Conservation (phyloP, 2,113 vertebrate genomes). For the Pogona vitticeps region DNA sequence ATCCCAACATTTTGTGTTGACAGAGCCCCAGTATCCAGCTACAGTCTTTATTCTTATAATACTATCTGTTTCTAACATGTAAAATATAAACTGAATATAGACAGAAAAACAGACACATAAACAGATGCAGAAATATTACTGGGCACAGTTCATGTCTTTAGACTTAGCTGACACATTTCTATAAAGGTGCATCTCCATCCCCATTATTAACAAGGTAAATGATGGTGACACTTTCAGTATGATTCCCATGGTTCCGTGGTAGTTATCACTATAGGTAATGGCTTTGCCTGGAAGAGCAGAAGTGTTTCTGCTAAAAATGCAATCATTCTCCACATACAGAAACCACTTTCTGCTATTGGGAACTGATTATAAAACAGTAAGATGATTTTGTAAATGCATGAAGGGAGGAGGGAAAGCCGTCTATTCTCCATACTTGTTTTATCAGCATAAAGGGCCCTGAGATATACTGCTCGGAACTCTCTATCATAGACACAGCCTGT, state of each 20-base stretch:
- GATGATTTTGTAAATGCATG: background rate
- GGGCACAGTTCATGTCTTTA: background rate
- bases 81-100: conserved; percentile 15
- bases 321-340: conserved; percentile 26
- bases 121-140: conserved; percentile 22
- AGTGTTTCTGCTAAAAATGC: conserved; percentile 40
- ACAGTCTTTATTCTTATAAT: background rate
- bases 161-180: conserved; percentile 34
- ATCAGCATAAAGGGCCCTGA: background rate
- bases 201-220: conserved; percentile 23
- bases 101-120: background rate
- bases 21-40: background rate
- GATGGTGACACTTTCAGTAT: conserved; percentile 43
- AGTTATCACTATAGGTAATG: conserved; percentile 28
- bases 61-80: conserved; percentile 19
- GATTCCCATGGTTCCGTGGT: conserved; percentile 41
- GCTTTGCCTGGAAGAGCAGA: conserved; percentile 38
- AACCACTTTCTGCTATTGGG: background rate
- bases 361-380: conserved; percentile 19
- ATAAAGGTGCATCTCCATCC: conserved; percentile 8
- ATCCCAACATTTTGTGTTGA: too few species aligned
- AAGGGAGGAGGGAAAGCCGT: background rate
- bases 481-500: background rate
- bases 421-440: conserved; percentile 10
- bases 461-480: background rate